These are phyloP conservation scores for Autographa pulchrina DNA, from an alignment of 2,888 invertebrate species.

Conservation along the genomic window DNA sequence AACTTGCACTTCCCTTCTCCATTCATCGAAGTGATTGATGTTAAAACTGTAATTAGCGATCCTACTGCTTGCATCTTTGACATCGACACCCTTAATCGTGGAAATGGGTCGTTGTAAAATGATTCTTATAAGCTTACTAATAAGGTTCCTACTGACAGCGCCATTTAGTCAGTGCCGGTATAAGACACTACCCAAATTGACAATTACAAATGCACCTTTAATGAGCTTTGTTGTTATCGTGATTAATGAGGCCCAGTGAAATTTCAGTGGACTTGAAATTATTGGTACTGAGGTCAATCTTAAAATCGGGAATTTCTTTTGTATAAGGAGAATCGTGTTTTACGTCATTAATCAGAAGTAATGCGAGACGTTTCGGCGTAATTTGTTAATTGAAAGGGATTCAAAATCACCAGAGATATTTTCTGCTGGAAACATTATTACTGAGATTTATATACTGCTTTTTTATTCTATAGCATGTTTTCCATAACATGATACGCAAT, in stretches of 20 bases:
- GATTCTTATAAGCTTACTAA: constrained; percentile 63
- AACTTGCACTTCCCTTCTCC: constrained; percentile 61
- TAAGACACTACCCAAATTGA: constrained; percentile 78
- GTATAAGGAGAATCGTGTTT: constrained; percentile 53
- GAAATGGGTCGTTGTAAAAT: constrained; percentile 62
- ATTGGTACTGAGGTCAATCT: constrained; percentile 53
- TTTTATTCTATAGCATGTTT: not conserved
- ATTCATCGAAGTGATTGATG: constrained; percentile 80
- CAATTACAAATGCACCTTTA: constrained; percentile 86
- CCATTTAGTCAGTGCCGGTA: constrained; percentile 58
- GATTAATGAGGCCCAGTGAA: constrained; percentile 80
- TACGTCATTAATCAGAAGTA: constrained; percentile 58
- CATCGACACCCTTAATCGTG: constrained; percentile 60
- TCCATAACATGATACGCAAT: not conserved
- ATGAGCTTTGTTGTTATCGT: constrained; percentile 84
- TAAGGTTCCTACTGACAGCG: constrained; percentile 64
- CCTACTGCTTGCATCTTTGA: constrained; percentile 72
- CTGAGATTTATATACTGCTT: constrained; percentile 2
- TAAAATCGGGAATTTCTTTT: constrained; percentile 40
- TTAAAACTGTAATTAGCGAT: constrained; percentile 80
- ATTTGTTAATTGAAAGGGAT: constrained; percentile 41
- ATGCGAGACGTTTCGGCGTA: constrained; percentile 35
- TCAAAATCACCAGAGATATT: not conserved
- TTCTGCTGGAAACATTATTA: constrained; percentile 1
- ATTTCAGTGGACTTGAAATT: constrained; percentile 68